Base-by-base conservation (phyloP, 2,797 vertebrate species). In the Gadopsis marmoratus region DNA sequence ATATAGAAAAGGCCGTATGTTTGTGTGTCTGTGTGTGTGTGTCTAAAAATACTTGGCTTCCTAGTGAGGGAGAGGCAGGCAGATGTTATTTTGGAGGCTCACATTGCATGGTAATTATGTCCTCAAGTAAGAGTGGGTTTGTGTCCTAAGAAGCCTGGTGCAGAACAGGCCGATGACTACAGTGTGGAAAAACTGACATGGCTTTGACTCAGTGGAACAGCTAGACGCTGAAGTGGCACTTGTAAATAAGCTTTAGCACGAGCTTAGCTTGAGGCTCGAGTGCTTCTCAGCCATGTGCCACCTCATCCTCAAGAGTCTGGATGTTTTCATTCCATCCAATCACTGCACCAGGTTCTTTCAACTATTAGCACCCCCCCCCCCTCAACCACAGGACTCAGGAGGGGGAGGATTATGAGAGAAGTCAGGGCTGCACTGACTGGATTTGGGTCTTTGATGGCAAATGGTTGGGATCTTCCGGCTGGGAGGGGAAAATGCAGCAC, bases 61-160 rank as follows among this genome's bases (percentile, higher is more conserved):
- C 81, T 71, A 35, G 59, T 79, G 85, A 92, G 83, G 89, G 89
- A 90, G 85, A 91, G 88, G 87, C 86, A 87, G 87, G 87, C 90
- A 90, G 90, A 91, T 92, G 91, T 92, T 93, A 89, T 92, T 92
- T 85, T 88, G 82, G 79, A 93, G 73, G 81, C 82, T 92, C 82
- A 79, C 48, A 71, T 89, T 87, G 82, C 88, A 76, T 79, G 31
- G 48, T 87, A 89, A 93, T 92, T 89, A 88, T 89, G 86, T 86
- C 91, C 85, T 86, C 4, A 2, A 86, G 86, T 86, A 63, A 76
- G 66, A 74, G 73, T 55, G 71, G 16, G 79, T 76, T 81, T 71
- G 70, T 71, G 81, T 76, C 70, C 55, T 62, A 23, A 64, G 69
- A 74, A 64, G 63, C 59, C 74, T 55, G 55, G 45, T 59, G 63